Base-by-base conservation (phyloP, 1,140 invertebrate genomes). In the Tetramorium alpestre region DNA sequence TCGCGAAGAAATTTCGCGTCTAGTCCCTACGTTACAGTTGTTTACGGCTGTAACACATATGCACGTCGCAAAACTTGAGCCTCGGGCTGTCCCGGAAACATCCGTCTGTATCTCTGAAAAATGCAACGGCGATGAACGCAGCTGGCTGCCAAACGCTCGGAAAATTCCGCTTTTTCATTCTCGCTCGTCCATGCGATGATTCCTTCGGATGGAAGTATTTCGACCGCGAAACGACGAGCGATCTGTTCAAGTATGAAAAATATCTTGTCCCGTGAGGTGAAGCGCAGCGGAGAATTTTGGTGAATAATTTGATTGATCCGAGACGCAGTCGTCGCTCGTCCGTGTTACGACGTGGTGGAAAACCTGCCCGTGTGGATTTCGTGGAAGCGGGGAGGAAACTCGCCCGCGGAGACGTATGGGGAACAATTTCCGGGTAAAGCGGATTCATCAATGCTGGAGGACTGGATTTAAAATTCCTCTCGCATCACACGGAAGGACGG, bases 371-470 rank as follows among this genome's bases (percentile, higher is more conserved):
- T 65, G 54, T 70, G 28, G 73, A 41, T 87, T 85, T 75, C 88
- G 60, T 28, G 41, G 54, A 47, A 41, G 85, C 58, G 22, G 70
- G 54, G 81, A 49, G 65, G 38, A 78, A 84, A 87, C 85, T 90
- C 80, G 69, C 85, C 49, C 78, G 87, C 41, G 38, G 87, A 91
- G 91, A 93, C 89, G 89, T 91, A 92, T 92, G 90, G 87, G 86
- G 92, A 92, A 93, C 91, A 93, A 92, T 92, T 91, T 93, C 90
- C 86, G 86, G 84, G 85, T 77, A 90, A 93, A 93, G 90, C 91
- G 91, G 91, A 92, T 92, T 93, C 88, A 93, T 93, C 91, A 91
- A 93, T 93, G 92, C 91, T 91, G 85, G 70, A 90, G 87, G 89
- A 85, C 88, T 89, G 90, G 91, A 91, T 92, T 92, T 92, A 90